Base-by-base conservation (phyloP, 2,888 invertebrate genomes). In the Andrena marginata region DNA sequence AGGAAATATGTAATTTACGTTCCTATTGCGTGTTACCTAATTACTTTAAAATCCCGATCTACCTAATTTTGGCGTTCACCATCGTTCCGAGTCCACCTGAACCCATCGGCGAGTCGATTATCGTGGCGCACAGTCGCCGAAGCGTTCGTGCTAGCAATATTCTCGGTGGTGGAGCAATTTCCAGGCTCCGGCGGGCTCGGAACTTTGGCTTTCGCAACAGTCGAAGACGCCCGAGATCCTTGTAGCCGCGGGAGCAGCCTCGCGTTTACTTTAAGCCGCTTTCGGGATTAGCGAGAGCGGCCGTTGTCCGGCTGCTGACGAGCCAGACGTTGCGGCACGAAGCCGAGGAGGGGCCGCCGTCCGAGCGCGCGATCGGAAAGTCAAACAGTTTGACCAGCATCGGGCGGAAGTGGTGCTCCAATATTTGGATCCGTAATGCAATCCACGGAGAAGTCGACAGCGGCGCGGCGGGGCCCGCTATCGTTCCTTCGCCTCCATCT, bases 351-450 rank as follows among this genome's bases (percentile, higher is more conserved):
- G 60, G 75, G 23, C 64, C 72, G 78, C 60, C 59, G 75, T 70
- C 67, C 81, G 67, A 77, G 71, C 80, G 78, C 70, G 84, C 85
- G 85, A 85, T 86, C 82, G 84, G 72, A 67, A 89, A 90, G 89
- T 90, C 90, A 90, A 91, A 92, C 87, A 90, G 80, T 79, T 88
- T 85, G 86, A 86, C 82, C 89, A 68, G 80, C 70, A 64, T 35
- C 26, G 72, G 8, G 35, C 31, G 2, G 64, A 83, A 87, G 88
- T 87, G 87, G 80, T 86, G 80, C 85, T 89, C 80, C 85, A 91
- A 92, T 91, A 91, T 92, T 92, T 91, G 90, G 83, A 67, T 73
- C 73, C 80, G 77, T 89, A 90, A 90, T 90, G 90, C 84, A 90
- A 89, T 90, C 80, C 84, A 65, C 77, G 51, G 62, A 74, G 70